phyloP scores from a whole-genome alignment of 2,888 invertebrate species.

The Arctia plantaginis region DNA sequence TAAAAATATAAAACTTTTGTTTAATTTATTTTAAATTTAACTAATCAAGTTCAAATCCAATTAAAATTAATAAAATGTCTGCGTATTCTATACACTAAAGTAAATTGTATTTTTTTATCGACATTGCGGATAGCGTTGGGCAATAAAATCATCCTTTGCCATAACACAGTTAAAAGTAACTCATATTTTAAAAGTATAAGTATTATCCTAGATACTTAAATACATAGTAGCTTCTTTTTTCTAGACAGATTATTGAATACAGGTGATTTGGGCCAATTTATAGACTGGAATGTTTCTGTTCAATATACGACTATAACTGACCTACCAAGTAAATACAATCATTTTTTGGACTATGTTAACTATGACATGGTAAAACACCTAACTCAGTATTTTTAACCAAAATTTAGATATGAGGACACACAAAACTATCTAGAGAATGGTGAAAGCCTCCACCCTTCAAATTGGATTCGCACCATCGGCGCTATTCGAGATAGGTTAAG shows the following conservation, averaged over 20 bases:
- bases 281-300: no score
- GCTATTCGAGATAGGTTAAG: slow-evolving; percentile 15
- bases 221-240: no score
- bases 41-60: slow-evolving; percentile 2
- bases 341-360: no score
- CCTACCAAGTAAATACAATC: no score
- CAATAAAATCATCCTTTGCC: neutral
- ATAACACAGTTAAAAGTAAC: neutral
- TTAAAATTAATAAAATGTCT: neutral
- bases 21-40: neutral
- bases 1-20: slow-evolving; percentile 5
- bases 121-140: neutral
- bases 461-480: slow-evolving; percentile 20
- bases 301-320: no score
- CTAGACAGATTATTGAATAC: no score
- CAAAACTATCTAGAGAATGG: neutral
- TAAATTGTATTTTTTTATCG: neutral
- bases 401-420: neutral
- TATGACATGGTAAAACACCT: no score
- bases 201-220: no score
- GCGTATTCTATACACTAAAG: neutral
- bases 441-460: slow-evolving; percentile 10
- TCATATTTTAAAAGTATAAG: neutral
- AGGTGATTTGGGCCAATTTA: no score
- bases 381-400: no score